Base-by-base conservation (phyloP, 2,113 vertebrate genomes). In the Sula dactylatra region DNA sequence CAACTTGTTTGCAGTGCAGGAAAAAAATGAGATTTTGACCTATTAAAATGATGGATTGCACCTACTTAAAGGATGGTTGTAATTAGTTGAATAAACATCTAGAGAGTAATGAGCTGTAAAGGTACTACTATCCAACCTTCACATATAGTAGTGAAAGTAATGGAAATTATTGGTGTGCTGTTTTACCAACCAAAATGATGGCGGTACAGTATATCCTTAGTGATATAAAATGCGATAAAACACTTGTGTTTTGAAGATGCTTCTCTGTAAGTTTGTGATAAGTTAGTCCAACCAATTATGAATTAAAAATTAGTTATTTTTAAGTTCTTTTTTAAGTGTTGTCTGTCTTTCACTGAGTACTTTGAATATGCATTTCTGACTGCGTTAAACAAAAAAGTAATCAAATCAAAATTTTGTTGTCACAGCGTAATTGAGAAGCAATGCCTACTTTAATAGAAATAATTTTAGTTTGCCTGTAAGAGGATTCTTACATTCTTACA, bases 61-160 rank as follows among this genome's bases (percentile, higher is more conserved):
- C 66, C 62, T 93, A 44, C 45, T 81, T 91, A 88, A 90, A 91
- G 78, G 42, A 70, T 93, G 71, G 77, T 94, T 52, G 50, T 70
- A 94, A 96, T 96, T 93, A 96, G 58, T 52, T 97, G 79, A 96
- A 93, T 95, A 95, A 93, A 90, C 67, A 94, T 91, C 78, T 90
- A 85, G 71, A 59, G 93, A 62, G 79, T 83, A 97, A 86, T 80
- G 89, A 95, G 72, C 78, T 91, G 78, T 90, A 74, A 88, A 87
- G 81, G 73, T 67, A 31, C 50, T 69, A 27, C 66, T 72, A 54
- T 40, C n/a, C 54, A 74, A 54, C 62, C 79, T 85, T 82, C 42
- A 50, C 47, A 31, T 27, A 19, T 8, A 71, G 26, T 61, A 81
- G 80, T 83, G 62, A 74, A 83, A 16, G 7, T 22, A 72, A 77